Base-by-base conservation (phyloP, 2,888 invertebrate genomes). In the Torymus aiolomorphi region DNA sequence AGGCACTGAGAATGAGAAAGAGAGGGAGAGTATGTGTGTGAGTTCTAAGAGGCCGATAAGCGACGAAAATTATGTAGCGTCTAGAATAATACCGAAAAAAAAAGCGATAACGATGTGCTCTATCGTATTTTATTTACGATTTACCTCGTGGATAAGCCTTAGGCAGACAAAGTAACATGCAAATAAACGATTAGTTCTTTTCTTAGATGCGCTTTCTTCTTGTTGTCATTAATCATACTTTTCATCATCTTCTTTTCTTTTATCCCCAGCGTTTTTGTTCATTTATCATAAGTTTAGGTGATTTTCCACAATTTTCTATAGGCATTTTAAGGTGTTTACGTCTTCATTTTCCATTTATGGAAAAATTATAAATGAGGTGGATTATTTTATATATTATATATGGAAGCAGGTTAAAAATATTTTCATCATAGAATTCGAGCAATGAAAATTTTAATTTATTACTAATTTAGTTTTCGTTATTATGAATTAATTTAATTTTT, bases 101-200 rank as follows among this genome's bases (percentile, higher is more conserved):
- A 67, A 74, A 69, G 57, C 62, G 69, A 74, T 74, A 78, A 69
- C 63, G 54, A 74, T 78, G 69, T 74, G 62, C 61, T 78, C 56
- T 76, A 69, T 72, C 72, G 71, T 76, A 80, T 80, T 80, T 80
- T 80, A 80, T 80, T 76, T 80, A 80, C 72, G 71, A 76, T 67
- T 76, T 72, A 72, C 67, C 71, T 80, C 61, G 72, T 66, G 51
- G 72, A 80, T 76, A 76, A 69, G 66, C 80, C 71, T 62, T 80
- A 72, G 72, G 72, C 76, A 76, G 72, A 74, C 62, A 71, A 80
- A 80, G 52, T 76, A 76, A 76, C 51, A 76, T 72, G 67, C 74
- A 75, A 79, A 79, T 79, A 79, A 79, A 79, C 65, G 70, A 79
- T 75, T 79, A 75, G 75, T 75, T 79, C 65, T 75, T 79, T 75